Conservation (phyloP, 2,797 vertebrate species). For the Salmo trutta region DNA sequence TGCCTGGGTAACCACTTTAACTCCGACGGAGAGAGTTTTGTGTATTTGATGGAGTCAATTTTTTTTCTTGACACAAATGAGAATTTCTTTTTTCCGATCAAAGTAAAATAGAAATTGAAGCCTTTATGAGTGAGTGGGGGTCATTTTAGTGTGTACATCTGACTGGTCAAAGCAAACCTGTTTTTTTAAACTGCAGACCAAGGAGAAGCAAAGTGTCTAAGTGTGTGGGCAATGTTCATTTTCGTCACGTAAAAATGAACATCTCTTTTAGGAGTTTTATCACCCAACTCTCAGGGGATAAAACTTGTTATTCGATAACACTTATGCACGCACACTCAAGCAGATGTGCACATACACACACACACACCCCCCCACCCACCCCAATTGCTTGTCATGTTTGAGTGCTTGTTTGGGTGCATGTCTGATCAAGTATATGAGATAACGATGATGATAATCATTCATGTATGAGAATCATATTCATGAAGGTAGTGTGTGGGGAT, state of each 20-base stretch:
- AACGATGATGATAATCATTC: not conserved
- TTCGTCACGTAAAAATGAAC: too few relatives aligned
- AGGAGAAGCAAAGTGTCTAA: not conserved
- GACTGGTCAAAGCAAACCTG: not conserved
- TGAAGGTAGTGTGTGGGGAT: not conserved
- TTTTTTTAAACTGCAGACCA: not conserved
- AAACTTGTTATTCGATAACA: not conserved
- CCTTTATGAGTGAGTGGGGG: not conserved
- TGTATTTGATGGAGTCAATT: slow-evolving; percentile 5
- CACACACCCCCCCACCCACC: not conserved
- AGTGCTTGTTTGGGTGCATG: not conserved
- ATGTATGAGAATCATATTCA: too few relatives aligned
- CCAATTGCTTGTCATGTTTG: not conserved
- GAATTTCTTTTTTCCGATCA: not conserved
- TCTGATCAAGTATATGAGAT: not conserved
- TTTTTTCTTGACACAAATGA: not conserved
- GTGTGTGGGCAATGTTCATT: not conserved
- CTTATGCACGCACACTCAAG: slow-evolving; percentile 13
- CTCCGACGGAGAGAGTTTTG: not conserved
- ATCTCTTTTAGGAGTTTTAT: not conserved
- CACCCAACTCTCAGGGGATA: too few relatives aligned
- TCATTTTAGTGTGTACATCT: not conserved
- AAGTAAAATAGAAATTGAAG: slow-evolving; percentile 4
- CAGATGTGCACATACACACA: slow-evolving; percentile 22
- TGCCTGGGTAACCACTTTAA: not conserved